Evolutionary conservation across 2,888 invertebrate species (phyloP).

Genomic region (Atrina japonica): DNA sequence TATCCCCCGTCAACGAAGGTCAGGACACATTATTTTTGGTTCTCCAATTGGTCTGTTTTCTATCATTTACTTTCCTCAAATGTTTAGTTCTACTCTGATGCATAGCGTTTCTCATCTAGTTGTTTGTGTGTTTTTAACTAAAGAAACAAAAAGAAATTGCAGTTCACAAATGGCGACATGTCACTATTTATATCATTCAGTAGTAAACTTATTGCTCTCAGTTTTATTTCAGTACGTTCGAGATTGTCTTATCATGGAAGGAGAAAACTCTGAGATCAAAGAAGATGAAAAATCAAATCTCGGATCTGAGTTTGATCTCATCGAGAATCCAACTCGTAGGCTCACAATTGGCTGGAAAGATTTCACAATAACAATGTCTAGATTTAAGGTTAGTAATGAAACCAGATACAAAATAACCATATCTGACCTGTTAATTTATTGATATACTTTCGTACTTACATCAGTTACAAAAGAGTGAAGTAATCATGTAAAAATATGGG

Average conservation of each 20-base stretch:
- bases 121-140: too few relatives aligned
- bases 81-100: too few relatives aligned
- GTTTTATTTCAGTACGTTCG: conserved; percentile 54
- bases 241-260: conserved; percentile 47
- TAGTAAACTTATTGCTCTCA: background rate
- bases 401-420: too few relatives aligned
- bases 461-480: conserved; percentile 9
- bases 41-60: too few relatives aligned
- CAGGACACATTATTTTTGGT: too few relatives aligned
- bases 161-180: background rate
- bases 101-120: too few relatives aligned
- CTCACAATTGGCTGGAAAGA: conserved; percentile 76
- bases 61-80: too few relatives aligned
- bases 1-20: too few relatives aligned
- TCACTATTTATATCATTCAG: background rate
- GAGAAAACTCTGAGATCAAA: conserved; percentile 43
- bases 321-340: conserved; percentile 67
- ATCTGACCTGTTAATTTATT: too few relatives aligned
- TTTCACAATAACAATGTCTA: conserved; percentile 68
- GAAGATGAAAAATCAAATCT: too few relatives aligned
- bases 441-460: too few relatives aligned
- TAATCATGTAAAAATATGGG: background rate
- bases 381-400: conserved; percentile 72
- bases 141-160: background rate
- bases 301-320: too few relatives aligned